Evolutionary conservation across 2,797 vertebrate genomes (phyloP).

Genomic region (Enteromius afrohamiltoni): DNA sequence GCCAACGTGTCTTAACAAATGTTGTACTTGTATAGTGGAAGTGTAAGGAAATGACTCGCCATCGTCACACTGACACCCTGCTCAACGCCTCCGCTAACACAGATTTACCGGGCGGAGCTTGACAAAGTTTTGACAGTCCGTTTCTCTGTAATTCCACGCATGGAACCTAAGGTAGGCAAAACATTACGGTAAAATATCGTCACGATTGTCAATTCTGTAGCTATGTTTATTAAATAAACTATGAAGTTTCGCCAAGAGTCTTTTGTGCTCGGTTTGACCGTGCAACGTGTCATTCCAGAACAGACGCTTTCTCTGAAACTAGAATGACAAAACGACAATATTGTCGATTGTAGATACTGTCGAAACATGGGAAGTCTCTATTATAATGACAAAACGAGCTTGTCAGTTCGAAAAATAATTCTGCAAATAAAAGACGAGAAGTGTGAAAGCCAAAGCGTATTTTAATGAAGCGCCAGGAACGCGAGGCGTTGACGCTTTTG

Average conservation of each 20-base stretch:
- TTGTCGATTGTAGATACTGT: too few relatives aligned
- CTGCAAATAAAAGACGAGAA: neutral
- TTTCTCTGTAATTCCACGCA: neutral
- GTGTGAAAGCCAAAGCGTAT: neutral
- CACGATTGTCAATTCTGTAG: neutral
- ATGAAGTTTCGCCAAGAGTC: neutral
- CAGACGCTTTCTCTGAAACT: neutral
- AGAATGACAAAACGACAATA: neutral
- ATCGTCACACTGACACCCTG: neutral
- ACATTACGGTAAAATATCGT: neutral
- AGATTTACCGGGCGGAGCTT: slow-evolving; percentile 14
- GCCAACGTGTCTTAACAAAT: neutral
- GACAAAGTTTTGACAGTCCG: slow-evolving; percentile 27
- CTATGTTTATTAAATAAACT: neutral
- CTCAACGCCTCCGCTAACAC: neutral
- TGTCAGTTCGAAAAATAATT: neutral
- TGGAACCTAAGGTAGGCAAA: slow-evolving; percentile 13
- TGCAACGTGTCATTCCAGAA: neutral
- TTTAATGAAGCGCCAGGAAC: neutral
- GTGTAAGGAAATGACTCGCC: neutral
- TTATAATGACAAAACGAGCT: neutral
- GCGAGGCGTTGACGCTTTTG: neutral
- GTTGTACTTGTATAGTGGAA: neutral
- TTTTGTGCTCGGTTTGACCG: neutral
- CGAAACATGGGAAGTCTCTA: too few relatives aligned